Base-by-base conservation (phyloP, 2,113 vertebrate species). In the Rhinolophus ferrumequinum region DNA sequence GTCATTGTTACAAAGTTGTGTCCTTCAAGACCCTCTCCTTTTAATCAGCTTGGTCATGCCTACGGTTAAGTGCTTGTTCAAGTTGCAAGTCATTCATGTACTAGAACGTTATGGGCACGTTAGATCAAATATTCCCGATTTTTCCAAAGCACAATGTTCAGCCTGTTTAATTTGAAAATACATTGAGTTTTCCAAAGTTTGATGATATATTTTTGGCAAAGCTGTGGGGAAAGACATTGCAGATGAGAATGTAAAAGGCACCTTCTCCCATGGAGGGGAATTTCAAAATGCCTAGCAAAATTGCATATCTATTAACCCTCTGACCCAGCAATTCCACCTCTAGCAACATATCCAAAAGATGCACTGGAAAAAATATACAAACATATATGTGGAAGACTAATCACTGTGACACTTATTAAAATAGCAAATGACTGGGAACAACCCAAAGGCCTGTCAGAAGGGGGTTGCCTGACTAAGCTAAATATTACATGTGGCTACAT, bases 401-500 rank as follows among this genome's bases (percentile, higher is more conserved):
- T 11, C 24, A 30, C 0, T 6, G 5, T 26, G 52, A 69, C 4
- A 2, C 16, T 47, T 24, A 24, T 38, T 24, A 4, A 35, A 33
- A 44, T 14, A 44, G 16, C 92, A 58, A 67, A 33, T n/a, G 24
- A 4, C 22, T 28, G n/a, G 26, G 11, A 58, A 22, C 10, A 30
- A 26, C 50, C 22, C 21, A 13, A 62, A 54, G 52, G 12, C 38
- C n/a, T 22, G 2, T 50, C 10, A 0, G 5, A 26, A 73, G n/a
- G 18, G 8, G 8, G 9, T 14, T 1, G 35, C 26, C 2, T 28
- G 6, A 33, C 8, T 30, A 5, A 35, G 5, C 47, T 1, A 5
- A 2, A 28, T 44, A 7, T 44, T 7, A 44, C 6, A 44, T 44
- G 28, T 9, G 0, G 12, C 38, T 19, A 1, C 2, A 3, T 2